Evolutionary conservation across 2,113 vertebrate genomes (phyloP).

Genomic region (Reinhardtius hippoglossoides): DNA sequence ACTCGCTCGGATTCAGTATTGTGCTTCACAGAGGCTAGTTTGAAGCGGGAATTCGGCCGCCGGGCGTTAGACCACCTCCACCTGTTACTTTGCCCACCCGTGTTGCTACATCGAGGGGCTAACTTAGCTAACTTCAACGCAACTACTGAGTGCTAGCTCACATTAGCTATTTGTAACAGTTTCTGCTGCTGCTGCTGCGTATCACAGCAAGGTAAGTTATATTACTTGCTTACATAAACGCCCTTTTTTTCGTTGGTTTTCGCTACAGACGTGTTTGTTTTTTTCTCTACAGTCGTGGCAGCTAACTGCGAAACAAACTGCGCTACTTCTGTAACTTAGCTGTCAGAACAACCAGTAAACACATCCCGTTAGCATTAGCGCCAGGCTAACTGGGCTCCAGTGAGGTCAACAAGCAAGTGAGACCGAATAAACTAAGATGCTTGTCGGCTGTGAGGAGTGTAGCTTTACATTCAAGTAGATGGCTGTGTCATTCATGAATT

Average conservation of each 20-base stretch:
- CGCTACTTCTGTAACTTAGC: neutral
- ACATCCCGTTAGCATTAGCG: conserved; percentile 38
- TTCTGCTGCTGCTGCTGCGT: conserved; percentile 39
- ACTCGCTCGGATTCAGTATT: neutral
- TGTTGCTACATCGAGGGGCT: conserved; percentile 36
- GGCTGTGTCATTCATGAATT: neutral
- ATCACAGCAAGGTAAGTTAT: conserved; percentile 57
- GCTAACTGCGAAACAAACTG: neutral
- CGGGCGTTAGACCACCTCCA: conserved; percentile 29
- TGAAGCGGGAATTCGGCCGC: neutral
- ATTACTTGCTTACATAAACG: neutral
- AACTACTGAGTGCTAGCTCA: conserved; percentile 49
- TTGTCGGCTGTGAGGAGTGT: neutral
- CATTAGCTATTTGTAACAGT: conserved; percentile 39
- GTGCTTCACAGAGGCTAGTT: neutral
- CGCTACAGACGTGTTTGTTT: fast-evolving
- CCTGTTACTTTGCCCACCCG: conserved; percentile 48
- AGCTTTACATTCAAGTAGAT: neutral
- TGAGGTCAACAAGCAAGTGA: neutral
- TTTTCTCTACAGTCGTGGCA: neutral
- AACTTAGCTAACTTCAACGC: conserved; percentile 55
- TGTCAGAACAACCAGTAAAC: conserved; percentile 52
- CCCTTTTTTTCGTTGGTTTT: neutral
- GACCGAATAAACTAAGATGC: fast-evolving
- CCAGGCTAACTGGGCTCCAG: conserved; percentile 20